A percentile compares a stretch with the other conserved stretches of the same genome.
Conservation (phyloP, 2,888 invertebrate genomes). For the Latrodectus hesperus region DNA sequence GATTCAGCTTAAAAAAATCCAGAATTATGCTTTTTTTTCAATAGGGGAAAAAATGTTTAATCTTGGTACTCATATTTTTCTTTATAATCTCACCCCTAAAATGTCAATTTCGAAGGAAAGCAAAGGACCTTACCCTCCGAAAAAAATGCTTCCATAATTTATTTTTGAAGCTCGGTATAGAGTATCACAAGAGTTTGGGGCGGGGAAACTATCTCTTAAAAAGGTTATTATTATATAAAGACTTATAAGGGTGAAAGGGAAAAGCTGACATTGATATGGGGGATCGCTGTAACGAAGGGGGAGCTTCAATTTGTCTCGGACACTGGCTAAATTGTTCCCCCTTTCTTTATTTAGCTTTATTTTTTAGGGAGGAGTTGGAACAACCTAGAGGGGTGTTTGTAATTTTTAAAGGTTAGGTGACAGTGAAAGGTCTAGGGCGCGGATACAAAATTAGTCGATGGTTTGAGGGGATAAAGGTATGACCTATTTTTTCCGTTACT, state of each 20-base stretch:
- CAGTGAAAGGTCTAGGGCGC: conserved; percentile 20
- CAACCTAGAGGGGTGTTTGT: conserved; percentile 5
- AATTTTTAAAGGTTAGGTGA: conserved; percentile 4
- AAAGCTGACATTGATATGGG: not conserved
- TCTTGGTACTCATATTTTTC: too few relatives aligned
- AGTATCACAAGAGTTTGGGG: conserved; percentile 6
- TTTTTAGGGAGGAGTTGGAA: not conserved
- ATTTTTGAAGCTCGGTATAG: conserved; percentile 17
- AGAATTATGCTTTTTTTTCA: too few relatives aligned
- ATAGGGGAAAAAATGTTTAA: too few relatives aligned
- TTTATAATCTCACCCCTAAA: not conserved
- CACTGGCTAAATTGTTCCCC: conserved; percentile 39
- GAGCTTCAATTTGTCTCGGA: conserved; percentile 50
- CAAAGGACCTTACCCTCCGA: conserved; percentile 38
- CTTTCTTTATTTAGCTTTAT: not conserved
- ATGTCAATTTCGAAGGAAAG: not conserved
- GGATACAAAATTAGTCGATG: not conserved
- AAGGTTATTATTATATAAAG: conserved; percentile 24
- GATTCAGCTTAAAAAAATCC: not conserved
- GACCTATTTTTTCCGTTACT: not conserved
- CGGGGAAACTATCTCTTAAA: conserved; percentile 25
- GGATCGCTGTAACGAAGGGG: not conserved
- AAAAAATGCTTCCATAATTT: conserved; percentile 36
- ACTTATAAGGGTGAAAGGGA: not conserved
- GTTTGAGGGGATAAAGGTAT: not conserved